Base-by-base conservation (phyloP, 2,113 vertebrate species). In the Microcebus tavaratra region DNA sequence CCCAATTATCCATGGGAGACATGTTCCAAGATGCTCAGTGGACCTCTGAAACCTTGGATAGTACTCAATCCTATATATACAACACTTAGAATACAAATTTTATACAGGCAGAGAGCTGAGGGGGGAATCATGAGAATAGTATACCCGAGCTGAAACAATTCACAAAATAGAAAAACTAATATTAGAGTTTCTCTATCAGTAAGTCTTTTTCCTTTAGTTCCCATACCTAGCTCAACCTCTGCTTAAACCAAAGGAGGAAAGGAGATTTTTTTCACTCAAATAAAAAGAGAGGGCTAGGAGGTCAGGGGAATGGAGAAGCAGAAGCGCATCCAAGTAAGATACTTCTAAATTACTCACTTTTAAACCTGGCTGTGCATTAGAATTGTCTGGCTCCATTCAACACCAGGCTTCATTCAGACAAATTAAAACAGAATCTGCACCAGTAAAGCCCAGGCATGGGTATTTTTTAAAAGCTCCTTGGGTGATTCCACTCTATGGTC, bases 121-220 rank as follows among this genome's bases (percentile, higher is more conserved):
- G 2, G 20, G 15, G 14, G 21, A 94, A 92, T 67, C 3, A 92
- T 67, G 36, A 93, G 55, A 93, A 90, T 73, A n/a, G 48, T 55
- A 29, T 31, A 90, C 17, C 12, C 78, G 29, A 91, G 78, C 42
- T 84, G 29, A 23, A 14, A 83, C n/a, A 94, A 36, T 84, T 92
- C 70, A 88, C 36, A 88, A 84, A 94, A 94, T 13, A 91, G 68
- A 83, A 87, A 65, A 82, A 59, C 31, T 34, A 75, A 34, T 55
- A 72, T 48, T 75, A 39, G 1, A 87, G 9, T 70, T 42, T 84
- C 78, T 96, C 45, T 84, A 3, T 5, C 29, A 70, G 11, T 75
- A 91, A 78, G 31, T 50, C 55, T 17, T 34, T 59, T 84, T 92
- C 31, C 72, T 76, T 88, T 91, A 79, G 31, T 67, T 94, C 17